Percentiles rank a stretch among this genome's conserved stretches.
phyloP scores from a whole-genome alignment of 2,888 invertebrate genomes.

The Erebia epiphron region DNA sequence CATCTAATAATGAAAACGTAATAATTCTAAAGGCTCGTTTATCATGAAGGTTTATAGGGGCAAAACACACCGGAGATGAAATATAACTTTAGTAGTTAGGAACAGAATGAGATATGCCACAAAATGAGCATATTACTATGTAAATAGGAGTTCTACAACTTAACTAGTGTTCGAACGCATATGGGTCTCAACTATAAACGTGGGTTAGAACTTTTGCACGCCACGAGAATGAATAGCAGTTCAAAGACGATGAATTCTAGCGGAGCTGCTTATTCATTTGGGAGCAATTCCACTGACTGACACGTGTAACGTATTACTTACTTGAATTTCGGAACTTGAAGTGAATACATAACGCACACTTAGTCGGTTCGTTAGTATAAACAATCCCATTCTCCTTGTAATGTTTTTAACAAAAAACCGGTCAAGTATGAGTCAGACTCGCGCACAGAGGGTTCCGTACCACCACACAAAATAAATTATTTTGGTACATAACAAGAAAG shows the following conservation, averaged over 20 bases:
- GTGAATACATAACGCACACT: conserved; percentile 9
- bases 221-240: conserved; percentile 26
- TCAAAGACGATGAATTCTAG: conserved; percentile 27
- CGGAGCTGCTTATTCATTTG: conserved; percentile 20
- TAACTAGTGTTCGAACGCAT: conserved; percentile 12
- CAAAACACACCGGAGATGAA: conserved; percentile 1
- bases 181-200: conserved; percentile 19
- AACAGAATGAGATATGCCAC: conserved; percentile 19
- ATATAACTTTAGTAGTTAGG: conserved; percentile 16
- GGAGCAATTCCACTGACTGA: conserved; percentile 14
- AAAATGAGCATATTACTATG: conserved; percentile 34
- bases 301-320: conserved; percentile 18
- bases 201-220: conserved; percentile 28
- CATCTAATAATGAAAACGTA: background rate
- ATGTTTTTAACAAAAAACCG: background rate
- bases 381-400: background rate
- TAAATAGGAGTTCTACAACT: conserved; percentile 33
- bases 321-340: conserved; percentile 7
- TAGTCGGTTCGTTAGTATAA: background rate
- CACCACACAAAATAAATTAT: no score
- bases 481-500: no score
- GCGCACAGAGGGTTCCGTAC: no score
- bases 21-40: conserved; percentile 9
- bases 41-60: conserved; percentile 8
- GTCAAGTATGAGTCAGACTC: no score